These are phyloP conservation scores for Ceratitis capitata DNA, from an alignment of 1,140 invertebrate genomes.

Conservation along the genomic window DNA sequence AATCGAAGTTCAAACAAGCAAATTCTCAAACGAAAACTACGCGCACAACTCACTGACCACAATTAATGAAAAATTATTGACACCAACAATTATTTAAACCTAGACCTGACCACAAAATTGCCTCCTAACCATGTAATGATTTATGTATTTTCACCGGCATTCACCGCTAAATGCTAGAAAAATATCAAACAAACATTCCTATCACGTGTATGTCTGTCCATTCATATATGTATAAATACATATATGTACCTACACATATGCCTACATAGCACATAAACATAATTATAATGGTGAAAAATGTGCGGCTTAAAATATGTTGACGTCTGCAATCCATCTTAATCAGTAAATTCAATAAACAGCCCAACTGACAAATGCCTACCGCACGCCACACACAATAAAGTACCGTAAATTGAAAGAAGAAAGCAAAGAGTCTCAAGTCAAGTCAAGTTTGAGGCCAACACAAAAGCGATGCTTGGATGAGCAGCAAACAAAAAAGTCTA, in stretches of 20 bases:
- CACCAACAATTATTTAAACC: neutral
- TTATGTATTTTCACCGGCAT: neutral
- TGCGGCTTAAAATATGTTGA: constrained; percentile 15
- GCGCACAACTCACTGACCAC: neutral
- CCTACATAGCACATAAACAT: neutral
- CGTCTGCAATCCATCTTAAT: constrained; percentile 34
- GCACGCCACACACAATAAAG: neutral
- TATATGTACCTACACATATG: neutral
- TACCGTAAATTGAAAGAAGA: neutral
- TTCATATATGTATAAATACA: no score
- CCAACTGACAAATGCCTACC: constrained; percentile 4
- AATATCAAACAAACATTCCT: no score
- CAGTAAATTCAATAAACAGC: constrained; percentile 35
- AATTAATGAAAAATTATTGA: neutral
- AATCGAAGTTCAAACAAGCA: neutral
- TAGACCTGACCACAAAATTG: constrained; percentile 6
- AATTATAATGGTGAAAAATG: constrained; percentile 31
- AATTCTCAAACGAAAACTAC: no score
- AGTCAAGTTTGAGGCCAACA: neutral
- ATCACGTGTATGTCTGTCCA: no score
- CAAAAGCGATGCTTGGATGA: no score
- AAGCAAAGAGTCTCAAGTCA: no score
- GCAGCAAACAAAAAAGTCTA: neutral
- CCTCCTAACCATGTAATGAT: neutral
- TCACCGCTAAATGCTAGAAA: no score